Conservation (phyloP, 2,113 vertebrate genomes). For the Neodontobutis hainanensis region DNA sequence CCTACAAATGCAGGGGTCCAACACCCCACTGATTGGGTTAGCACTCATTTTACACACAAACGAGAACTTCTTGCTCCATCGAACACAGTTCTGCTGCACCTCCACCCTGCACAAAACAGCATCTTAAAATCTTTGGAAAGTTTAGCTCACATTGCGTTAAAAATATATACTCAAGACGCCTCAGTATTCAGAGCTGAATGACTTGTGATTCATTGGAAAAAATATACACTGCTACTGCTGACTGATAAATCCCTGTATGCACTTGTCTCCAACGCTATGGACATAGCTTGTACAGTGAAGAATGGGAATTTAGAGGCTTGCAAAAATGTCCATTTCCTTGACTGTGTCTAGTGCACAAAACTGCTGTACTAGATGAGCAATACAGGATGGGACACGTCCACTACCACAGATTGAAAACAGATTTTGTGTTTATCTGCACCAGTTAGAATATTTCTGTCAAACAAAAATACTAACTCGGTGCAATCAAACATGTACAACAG, state of each 20-base stretch:
- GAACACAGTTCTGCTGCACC: constrained; percentile 67
- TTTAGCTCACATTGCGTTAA: no score
- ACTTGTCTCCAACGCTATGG: no score
- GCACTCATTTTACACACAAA: constrained; percentile 66
- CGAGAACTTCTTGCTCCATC: constrained; percentile 65
- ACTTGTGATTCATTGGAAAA: no score
- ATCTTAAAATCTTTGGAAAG: constrained; percentile 7
- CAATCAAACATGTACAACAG: background rate
- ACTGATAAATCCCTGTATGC: no score
- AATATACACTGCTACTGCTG: no score
- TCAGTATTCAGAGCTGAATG: no score
- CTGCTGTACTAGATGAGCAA: constrained; percentile 30
- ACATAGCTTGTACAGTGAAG: no score
- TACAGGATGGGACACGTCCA: constrained; percentile 17
- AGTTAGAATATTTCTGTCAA: background rate
- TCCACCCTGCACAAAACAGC: constrained; percentile 53
- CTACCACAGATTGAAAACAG: constrained; percentile 23
- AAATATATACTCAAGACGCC: no score
- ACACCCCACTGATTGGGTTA: constrained; percentile 47
- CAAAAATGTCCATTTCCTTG: no score
- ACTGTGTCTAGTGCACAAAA: background rate
- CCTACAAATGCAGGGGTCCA: constrained; percentile 66
- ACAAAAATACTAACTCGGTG: background rate
- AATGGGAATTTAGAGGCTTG: no score
- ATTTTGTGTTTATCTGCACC: constrained; percentile 9